These are phyloP conservation scores for Alauda arvensis DNA, from an alignment of 2,797 vertebrate species.

Conservation along the genomic window DNA sequence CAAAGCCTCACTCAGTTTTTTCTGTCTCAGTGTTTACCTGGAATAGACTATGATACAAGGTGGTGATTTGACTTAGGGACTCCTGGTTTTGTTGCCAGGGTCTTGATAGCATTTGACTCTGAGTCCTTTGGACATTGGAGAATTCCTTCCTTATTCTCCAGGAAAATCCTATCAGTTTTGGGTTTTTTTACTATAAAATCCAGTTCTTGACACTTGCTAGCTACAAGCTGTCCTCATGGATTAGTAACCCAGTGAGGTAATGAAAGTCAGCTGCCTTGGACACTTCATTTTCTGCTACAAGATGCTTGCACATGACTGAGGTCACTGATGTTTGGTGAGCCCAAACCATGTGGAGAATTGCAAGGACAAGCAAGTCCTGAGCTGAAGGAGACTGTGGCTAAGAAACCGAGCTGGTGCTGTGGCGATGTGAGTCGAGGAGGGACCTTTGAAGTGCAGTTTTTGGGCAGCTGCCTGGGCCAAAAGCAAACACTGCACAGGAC, in stretches of 20 bases:
- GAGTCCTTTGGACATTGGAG: neutral
- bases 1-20: neutral
- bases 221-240: neutral
- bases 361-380: neutral
- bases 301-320: neutral
- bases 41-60: neutral
- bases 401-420: neutral
- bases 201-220: neutral
- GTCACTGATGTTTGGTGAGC: neutral
- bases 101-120: neutral
- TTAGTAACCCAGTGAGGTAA: neutral
- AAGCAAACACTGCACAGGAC: conserved; percentile 24
- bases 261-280: neutral
- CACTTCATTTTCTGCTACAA: neutral
- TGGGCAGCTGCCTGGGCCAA: conserved; percentile 8
- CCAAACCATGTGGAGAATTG: neutral
- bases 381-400: neutral
- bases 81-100: neutral
- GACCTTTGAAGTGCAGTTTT: conserved; percentile 15
- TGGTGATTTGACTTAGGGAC: neutral
- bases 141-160: neutral
- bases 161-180: neutral
- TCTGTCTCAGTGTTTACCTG: neutral
- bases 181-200: neutral
- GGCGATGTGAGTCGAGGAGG: neutral